Evolutionary conservation across 2,888 invertebrate species (phyloP), one percentile per base, ranked within the genome.

Genomic region (Drosophila rellima): DNA sequence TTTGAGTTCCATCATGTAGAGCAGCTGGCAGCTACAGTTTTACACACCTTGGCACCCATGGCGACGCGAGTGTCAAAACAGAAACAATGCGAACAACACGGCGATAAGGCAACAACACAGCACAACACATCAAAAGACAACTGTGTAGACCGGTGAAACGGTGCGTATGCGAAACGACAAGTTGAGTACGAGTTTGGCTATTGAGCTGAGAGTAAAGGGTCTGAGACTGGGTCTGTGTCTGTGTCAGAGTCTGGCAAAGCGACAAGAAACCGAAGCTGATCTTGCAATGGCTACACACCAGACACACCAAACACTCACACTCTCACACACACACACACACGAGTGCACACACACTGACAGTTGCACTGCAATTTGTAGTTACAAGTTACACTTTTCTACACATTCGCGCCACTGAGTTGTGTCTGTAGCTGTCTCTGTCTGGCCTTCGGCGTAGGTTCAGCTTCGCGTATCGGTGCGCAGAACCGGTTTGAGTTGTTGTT

Each of bases 1-100:
- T 55, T 75, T 52, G 63, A 74, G 47, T 50, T 75, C 60, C 70
- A 74, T 79, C 37, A 75, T 39, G 50, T 51, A 88, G 89, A 91
- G 89, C 87, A 83, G 88, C 86, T 88, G 84, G 59, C 55, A n/a
- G 52, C 33, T 63, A 59, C 45, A 61, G 69, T 69, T 86, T 66
- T 88, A 82, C 74, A 88, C 88, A 83, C 89, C 68, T 83, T 74
- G 74, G 89, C 87, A 74, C 62, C 88, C 87, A 83, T 88, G 85
- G 73, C 73, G 62, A 89, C 85, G 85, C 79, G 82, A 86, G 35
- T 78, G 89, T 78, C 88, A 86, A 71, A 86, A 83, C 83, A 80
- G 62, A 72, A 63, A 17, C 51, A 47, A 40, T 39, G 10, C 26
- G 48, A 42, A 6, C 18, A 35, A 42, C 62, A 31, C 45, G 55